Evolutionary conservation across 1,140 invertebrate species (phyloP).

Genomic region (Epicauta chinensis): DNA sequence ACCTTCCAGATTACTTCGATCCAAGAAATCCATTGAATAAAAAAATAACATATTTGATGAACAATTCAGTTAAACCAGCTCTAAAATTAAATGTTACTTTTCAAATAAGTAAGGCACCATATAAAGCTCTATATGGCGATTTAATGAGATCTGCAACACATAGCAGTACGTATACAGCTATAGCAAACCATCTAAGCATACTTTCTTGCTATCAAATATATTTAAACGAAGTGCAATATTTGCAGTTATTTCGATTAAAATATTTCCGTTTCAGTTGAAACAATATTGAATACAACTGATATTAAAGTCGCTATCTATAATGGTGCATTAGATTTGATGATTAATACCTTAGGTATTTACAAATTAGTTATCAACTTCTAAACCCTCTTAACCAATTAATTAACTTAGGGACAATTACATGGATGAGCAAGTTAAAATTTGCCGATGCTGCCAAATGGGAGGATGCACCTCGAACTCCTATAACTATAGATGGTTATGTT

Average conservation of each 20-base stretch:
- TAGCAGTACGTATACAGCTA: no score
- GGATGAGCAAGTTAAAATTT: slow-evolving; percentile 69
- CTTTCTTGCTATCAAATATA: no score
- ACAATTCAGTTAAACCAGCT: slow-evolving; percentile 57
- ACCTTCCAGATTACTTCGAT: slow-evolving; percentile 31
- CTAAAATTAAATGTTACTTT: slow-evolving; percentile 58
- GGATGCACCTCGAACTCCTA: slow-evolving; percentile 5
- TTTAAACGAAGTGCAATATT: no score
- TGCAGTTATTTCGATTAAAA: background rate
- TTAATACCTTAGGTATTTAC: slow-evolving; percentile 55
- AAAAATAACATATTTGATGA: no score
- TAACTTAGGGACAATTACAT: slow-evolving; percentile 57
- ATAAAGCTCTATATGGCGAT: slow-evolving; percentile 55
- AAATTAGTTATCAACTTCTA: background rate
- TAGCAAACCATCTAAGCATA: no score
- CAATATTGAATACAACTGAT: slow-evolving; percentile 61
- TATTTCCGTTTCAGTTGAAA: slow-evolving; percentile 53
- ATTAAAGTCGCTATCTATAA: slow-evolving; percentile 63
- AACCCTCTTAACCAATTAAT: slow-evolving; percentile 6
- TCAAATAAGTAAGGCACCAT: slow-evolving; percentile 58
- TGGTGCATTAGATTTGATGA: slow-evolving; percentile 66
- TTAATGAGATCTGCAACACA: slow-evolving; percentile 81
- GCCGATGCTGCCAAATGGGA: slow-evolving; percentile 29
- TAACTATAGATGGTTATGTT: slow-evolving; percentile 17
- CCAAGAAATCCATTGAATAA: background rate